Evolutionary conservation across 1,140 invertebrate species (phyloP).

Genomic region (Ceratoteleas bidentatus): DNA sequence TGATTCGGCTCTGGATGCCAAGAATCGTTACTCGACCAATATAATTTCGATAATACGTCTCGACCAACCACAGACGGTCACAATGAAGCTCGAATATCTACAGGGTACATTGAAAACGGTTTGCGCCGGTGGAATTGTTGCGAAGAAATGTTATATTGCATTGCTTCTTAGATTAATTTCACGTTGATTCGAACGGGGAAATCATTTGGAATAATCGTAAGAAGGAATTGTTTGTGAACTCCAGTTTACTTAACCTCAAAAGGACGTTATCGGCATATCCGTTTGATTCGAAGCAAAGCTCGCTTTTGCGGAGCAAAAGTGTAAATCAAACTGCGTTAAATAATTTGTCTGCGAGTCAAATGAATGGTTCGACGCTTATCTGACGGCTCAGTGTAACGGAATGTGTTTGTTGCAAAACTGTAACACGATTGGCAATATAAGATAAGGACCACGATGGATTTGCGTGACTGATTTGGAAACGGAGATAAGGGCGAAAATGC

Average conservation of each 20-base stretch:
- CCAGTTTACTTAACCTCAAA: too few species aligned
- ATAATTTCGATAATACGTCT: constrained; percentile 25
- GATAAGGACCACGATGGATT: constrained; percentile 21
- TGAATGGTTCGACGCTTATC: neutral
- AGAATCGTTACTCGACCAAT: constrained; percentile 16
- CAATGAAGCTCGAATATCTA: constrained; percentile 6
- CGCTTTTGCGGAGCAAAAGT: too few species aligned
- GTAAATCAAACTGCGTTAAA: neutral
- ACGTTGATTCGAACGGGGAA: too few species aligned
- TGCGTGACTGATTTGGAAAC: constrained; percentile 8
- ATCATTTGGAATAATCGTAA: too few species aligned
- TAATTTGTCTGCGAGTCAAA: neutral
- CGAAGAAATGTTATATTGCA: too few species aligned
- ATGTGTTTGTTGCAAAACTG: constrained; percentile 6
- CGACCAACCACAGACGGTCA: constrained; percentile 2
- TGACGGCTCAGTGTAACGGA: constrained; percentile 8
- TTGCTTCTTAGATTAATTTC: too few species aligned
- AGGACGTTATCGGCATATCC: too few species aligned
- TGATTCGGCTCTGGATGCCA: constrained; percentile 3
- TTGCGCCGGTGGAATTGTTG: too few species aligned
- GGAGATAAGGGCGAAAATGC: constrained; percentile 1
- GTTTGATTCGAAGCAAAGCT: too few species aligned
- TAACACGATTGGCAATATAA: constrained; percentile 4
- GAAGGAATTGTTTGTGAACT: too few species aligned
- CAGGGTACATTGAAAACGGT: too few species aligned